Evolutionary conservation across 2,888 invertebrate species (phyloP), one percentile per base, ranked within the genome.

Genomic region (Zaprionus lineosus): DNA sequence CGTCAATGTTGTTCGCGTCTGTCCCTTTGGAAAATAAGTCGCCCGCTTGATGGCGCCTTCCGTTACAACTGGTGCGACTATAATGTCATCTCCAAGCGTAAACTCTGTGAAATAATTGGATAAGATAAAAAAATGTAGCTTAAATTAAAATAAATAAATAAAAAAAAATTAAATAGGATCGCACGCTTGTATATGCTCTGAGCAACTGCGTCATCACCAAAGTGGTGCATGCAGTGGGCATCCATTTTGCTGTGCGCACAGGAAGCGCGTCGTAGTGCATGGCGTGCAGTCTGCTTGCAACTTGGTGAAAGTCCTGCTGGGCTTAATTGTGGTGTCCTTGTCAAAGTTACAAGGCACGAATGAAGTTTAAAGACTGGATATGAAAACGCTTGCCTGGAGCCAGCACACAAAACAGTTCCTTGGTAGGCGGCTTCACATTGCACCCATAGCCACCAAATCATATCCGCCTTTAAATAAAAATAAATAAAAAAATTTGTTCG

Each of bases 11-110:
- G 5, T 93, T 93, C 39, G 92, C 92, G 83, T 94, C 94, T 29
- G 90, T 89, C 97, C 97, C 97, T 0, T 85, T 90, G 96, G 96
- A 1, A 96, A 91, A 89, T 95, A 96, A 43, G 97, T 92, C 86
- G 95, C 92, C 3, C 96, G 92, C 0, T 90, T 86, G 0, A 84
- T 89, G 0, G 93, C 92, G 0, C 92, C 93, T 88, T 94, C 91
- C 26, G 90, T 90, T 7, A 96, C 78, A 0, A 97, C 92, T 0
- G 97, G 97, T 0, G 97, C 97, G 0, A 94, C 94, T 47, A 97
- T 89, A 29, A 96, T 92, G 43, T 92, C 91, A 71, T 95, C 94
- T 2, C 96, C 97, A 6, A 97, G 91, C 14, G 96, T 90, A 85
- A 93, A 97, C 89, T 96, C 96, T 96, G 91, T 2, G 2, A 19